Percentiles rank a stretch among this genome's conserved stretches.
Evolutionary conservation across 1,140 invertebrate species (phyloP).

Genomic region (Psix sp.): DNA sequence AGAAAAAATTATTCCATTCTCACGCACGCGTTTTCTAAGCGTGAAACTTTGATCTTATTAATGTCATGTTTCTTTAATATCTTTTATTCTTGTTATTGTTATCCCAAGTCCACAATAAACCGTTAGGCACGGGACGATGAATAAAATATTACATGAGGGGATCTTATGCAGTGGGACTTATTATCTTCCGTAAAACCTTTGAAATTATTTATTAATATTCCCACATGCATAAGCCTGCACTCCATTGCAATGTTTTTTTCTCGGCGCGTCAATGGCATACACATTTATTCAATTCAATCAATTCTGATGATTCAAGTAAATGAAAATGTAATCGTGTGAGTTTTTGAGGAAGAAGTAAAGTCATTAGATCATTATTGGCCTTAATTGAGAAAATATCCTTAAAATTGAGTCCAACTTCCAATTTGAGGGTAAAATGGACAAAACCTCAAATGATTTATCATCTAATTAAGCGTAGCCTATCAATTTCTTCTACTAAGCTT

Average conservation of each 20-base stretch:
- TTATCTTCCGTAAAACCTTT: slow-evolving; percentile 54
- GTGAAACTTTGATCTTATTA: slow-evolving; percentile 59
- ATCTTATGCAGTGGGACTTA: slow-evolving; percentile 57
- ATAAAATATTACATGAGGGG: slow-evolving; percentile 58
- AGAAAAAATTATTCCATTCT: slow-evolving; percentile 22
- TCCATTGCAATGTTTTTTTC: slow-evolving; percentile 6
- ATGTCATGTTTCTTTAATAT: slow-evolving; percentile 60
- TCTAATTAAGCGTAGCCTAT: no score
- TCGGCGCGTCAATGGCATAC: slow-evolving; percentile 16
- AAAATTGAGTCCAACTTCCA: not conserved
- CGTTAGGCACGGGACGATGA: slow-evolving; percentile 52
- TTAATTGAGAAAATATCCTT: slow-evolving; percentile 16
- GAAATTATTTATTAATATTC: slow-evolving; percentile 59
- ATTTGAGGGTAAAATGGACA: no score
- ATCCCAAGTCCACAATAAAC: slow-evolving; percentile 42
- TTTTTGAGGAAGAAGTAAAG: slow-evolving; percentile 25
- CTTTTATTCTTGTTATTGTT: slow-evolving; percentile 56
- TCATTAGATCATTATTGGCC: slow-evolving; percentile 21
- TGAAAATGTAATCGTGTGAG: slow-evolving; percentile 36
- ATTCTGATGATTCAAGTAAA: slow-evolving; percentile 36
- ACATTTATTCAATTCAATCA: slow-evolving; percentile 43
- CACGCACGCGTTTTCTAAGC: slow-evolving; percentile 47
- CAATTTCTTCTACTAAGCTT: no score
- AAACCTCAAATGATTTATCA: no score
- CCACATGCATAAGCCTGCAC: slow-evolving; percentile 31